Conservation (phyloP, 2,113 vertebrate species). For the Vulpes lagopus region DNA sequence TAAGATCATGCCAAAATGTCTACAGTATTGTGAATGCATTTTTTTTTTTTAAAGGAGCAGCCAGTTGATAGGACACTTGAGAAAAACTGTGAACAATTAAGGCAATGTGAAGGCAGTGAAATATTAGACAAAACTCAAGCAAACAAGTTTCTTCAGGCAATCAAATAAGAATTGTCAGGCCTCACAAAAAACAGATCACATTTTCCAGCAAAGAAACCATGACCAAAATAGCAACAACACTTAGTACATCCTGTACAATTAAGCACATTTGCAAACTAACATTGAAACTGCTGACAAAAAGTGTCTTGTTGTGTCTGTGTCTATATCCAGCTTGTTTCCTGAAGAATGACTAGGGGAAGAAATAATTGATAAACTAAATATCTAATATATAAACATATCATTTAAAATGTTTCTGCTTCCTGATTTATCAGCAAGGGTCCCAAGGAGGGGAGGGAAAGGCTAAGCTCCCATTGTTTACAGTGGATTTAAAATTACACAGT, state of each 20-base stretch:
- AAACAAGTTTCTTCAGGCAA: constrained; percentile 17
- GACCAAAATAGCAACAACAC: constrained; percentile 28
- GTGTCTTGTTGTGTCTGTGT: neutral
- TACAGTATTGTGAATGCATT: neutral
- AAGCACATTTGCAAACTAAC: neutral
- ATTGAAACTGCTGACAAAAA: neutral
- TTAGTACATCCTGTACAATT: neutral
- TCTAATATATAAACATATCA: neutral
- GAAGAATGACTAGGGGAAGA: constrained; percentile 34
- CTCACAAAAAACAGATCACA: constrained; percentile 16
- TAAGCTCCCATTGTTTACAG: constrained; percentile 51
- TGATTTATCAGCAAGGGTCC: constrained; percentile 49
- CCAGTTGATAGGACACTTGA: neutral
- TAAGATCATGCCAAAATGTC: neutral
- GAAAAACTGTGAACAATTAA: neutral
- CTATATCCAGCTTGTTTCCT: neutral
- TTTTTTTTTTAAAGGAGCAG: neutral
- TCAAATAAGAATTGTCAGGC: neutral
- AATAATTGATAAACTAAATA: constrained; percentile 56
- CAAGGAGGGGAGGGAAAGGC: neutral
- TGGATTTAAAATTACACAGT: constrained; percentile 35
- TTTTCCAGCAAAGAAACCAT: constrained; percentile 15
- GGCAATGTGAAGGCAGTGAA: neutral
- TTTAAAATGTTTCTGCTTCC: constrained; percentile 39
- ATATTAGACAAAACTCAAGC: neutral